Evolutionary conservation across 2,797 vertebrate species (phyloP), one percentile per base, ranked within the genome.

Genomic region (Amniataba percoides): DNA sequence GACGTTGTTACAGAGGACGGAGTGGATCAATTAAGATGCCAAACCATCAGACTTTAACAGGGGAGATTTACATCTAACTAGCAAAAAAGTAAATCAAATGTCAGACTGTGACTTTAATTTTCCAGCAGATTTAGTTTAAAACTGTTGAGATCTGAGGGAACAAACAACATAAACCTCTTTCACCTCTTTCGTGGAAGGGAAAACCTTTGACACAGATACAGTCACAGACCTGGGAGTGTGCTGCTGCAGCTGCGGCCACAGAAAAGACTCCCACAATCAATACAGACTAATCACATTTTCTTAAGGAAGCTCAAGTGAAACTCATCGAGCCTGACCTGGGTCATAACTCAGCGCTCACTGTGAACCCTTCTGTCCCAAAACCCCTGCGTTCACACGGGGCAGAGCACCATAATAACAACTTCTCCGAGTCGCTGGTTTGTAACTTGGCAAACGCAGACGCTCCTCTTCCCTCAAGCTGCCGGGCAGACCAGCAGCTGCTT

Each of bases 401-500:
- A 80, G 69, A 74, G 55, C 65, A 79, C 63, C 71, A 80, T 63
- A 81, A 86, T 73, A 82, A 83, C 69, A 92, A 76, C 81, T 64
- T 69, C 42, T 83, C 7, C 36, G 11, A 87, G 80, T 71, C 18
- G 19, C 85, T 77, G 83, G 69, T 84, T 85, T 83, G 81, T 84
- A 78, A 84, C 84, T 88, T 81, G 80, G 82, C 90, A 76, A 12
- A 63, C 11, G 36, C 78, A 53, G 65, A 70, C 31, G 7, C 60
- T 71, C 12, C 65, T 77, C 73, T 85, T 69, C 84, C 82, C 81
- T 25, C 73, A 77, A 86, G 85, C 82, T 84, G 81, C 89, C 2
- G 53, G 70, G 78, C 86, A 85, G 90, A 86, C 77, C 1, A 80
- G 86, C 92, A 93, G 93, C 93, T 93, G 92, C 89, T 92, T 93